These are phyloP conservation scores for Elephas maximus DNA, from an alignment of 2,113 vertebrate genomes.

Conservation along the genomic window DNA sequence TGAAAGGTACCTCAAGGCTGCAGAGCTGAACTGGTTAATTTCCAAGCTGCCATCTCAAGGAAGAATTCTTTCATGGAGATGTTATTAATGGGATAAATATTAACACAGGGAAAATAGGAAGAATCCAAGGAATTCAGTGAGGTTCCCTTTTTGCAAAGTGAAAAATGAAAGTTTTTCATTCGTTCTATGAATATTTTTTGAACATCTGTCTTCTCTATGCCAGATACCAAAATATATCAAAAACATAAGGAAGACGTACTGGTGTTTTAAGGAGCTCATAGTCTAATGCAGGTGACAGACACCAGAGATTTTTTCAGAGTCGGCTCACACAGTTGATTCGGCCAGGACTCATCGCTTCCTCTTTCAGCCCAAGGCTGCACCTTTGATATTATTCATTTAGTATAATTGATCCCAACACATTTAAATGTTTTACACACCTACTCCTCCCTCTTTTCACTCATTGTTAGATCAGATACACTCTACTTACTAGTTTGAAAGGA, in stretches of 20 bases:
- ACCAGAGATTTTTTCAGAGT: background rate
- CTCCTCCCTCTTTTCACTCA: background rate
- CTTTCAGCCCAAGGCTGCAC: background rate
- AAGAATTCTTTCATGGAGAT: background rate
- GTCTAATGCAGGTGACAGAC: background rate
- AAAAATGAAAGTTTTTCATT: background rate
- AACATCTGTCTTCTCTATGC: background rate
- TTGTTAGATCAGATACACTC: background rate
- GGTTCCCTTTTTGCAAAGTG: background rate
- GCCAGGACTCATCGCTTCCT: background rate
- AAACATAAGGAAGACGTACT: background rate
- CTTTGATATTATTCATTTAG: background rate
- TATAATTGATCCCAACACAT: background rate
- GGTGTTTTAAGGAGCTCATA: background rate
- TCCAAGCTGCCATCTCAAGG: background rate
- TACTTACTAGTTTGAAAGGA: background rate
- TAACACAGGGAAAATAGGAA: no score
- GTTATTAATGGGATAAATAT: background rate
- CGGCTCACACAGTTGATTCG: background rate
- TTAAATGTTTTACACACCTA: background rate
- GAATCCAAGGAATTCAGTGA: background rate
- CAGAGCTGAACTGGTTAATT: background rate
- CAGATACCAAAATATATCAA: background rate
- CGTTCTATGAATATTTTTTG: background rate
- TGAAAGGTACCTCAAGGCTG: background rate